Percentiles rank a stretch among this genome's conserved stretches.
Evolutionary conservation across 2,888 invertebrate species (phyloP).

Genomic region (Xanthia icteritia): DNA sequence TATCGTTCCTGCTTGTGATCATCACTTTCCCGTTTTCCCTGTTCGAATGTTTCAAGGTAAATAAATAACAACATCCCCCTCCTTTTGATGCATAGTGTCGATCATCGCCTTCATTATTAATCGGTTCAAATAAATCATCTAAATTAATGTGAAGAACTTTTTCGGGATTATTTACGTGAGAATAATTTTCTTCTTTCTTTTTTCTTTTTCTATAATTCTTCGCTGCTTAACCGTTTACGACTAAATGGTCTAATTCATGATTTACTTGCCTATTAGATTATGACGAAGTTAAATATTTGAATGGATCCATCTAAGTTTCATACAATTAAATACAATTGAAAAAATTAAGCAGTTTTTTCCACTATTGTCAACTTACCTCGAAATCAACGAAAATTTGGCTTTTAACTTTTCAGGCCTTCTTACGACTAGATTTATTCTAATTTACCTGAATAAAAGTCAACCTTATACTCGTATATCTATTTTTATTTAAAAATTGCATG

Average conservation of each 20-base stretch:
- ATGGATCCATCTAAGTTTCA: neutral
- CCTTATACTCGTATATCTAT: accelerated
- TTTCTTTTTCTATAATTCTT: neutral
- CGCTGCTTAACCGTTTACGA: neutral
- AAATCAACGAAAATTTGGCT: neutral
- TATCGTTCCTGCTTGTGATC: constrained; percentile 93
- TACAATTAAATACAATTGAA: neutral
- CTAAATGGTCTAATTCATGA: neutral
- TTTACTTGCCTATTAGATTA: neutral
- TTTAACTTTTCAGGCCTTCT: neutral
- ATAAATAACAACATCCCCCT: constrained; percentile 26
- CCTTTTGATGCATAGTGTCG: constrained; percentile 1
- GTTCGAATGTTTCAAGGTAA: constrained; percentile 95
- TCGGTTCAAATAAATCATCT: constrained; percentile 9
- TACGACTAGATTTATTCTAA: neutral
- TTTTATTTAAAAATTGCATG: neutral
- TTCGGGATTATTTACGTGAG: constrained; percentile 4
- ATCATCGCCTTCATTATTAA: constrained; percentile 7
- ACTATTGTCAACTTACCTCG: neutral
- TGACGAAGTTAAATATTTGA: neutral
- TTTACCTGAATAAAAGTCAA: neutral
- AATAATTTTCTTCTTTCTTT: neutral
- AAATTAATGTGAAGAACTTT: constrained; percentile 4
- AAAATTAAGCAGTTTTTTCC: neutral
- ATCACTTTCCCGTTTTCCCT: constrained; percentile 95